Evolutionary conservation across 2,797 vertebrate species (phyloP).

Genomic region (Eulemur mongoz): DNA sequence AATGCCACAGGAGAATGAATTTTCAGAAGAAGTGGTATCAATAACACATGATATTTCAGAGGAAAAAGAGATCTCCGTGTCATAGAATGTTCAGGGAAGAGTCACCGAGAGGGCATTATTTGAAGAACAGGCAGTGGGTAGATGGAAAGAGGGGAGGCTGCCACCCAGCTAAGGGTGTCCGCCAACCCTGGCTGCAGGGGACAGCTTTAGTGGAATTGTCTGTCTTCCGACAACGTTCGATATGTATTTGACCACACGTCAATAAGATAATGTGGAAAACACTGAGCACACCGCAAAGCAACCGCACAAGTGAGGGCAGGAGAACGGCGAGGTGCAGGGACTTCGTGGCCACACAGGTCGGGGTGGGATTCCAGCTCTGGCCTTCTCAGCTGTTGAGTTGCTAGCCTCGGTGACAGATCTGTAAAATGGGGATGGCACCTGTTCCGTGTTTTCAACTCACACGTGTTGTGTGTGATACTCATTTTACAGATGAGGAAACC

Average conservation of each 20-base stretch:
- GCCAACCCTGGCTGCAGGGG: neutral
- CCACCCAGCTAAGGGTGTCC: neutral
- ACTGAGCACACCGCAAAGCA: neutral
- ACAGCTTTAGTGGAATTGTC: neutral
- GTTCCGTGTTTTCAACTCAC: neutral
- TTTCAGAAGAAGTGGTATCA: neutral
- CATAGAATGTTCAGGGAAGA: neutral
- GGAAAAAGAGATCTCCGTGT: neutral
- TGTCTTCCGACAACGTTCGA: neutral
- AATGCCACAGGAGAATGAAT: neutral
- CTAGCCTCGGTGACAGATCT: neutral
- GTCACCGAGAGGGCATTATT: neutral
- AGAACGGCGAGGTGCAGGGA: neutral
- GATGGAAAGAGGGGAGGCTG: too few relatives aligned
- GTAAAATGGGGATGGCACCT: neutral
- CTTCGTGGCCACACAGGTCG: neutral
- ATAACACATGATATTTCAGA: neutral
- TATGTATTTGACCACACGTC: neutral
- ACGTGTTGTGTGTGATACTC: neutral
- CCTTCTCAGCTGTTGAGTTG: neutral
- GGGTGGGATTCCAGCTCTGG: neutral
- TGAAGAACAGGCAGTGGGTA: neutral
- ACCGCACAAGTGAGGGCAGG: too few relatives aligned
- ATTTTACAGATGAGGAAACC: slow-evolving; percentile 29
- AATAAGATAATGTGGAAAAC: neutral